phyloP scores from a whole-genome alignment of 2,113 vertebrate species.

The Alligator mississippiensis region DNA sequence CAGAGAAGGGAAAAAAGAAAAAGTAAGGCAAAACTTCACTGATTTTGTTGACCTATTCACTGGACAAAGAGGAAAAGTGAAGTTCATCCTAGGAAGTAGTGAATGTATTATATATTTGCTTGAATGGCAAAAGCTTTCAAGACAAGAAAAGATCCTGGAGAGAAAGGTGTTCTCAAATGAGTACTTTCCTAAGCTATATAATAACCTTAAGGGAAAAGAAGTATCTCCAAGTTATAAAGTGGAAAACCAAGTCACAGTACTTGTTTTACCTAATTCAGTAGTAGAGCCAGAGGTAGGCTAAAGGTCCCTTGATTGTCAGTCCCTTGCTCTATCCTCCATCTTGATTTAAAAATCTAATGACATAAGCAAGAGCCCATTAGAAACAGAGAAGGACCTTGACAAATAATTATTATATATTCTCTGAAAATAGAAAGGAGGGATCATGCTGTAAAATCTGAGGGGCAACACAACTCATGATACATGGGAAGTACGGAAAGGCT shows the following conservation, averaged over 20 bases:
- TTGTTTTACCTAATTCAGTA: not conserved
- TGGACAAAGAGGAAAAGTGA: not conserved
- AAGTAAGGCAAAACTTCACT: not conserved
- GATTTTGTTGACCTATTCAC: not conserved
- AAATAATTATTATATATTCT: not conserved
- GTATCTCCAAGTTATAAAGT: not conserved
- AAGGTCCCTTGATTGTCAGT: not conserved
- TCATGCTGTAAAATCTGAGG: not conserved
- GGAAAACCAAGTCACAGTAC: not conserved
- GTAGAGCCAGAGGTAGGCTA: not conserved
- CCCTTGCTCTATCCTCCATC: not conserved
- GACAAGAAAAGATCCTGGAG: not conserved
- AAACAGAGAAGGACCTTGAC: not conserved
- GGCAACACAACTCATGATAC: not conserved
- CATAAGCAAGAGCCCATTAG: not conserved
- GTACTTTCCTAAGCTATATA: not conserved
- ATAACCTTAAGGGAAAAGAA: not conserved
- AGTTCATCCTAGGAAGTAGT: not conserved
- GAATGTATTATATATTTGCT: not conserved
- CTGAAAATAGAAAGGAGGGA: not conserved
- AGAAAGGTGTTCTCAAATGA: slow-evolving; percentile 32
- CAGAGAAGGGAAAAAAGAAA: not conserved
- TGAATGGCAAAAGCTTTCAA: slow-evolving; percentile 30
- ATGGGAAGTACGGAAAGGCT: too few relatives aligned
- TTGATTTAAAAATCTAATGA: not conserved